Evolutionary conservation across 30 jellyfish, hydroid and myxozoan species (phyloP), one percentile per base, ranked within the genome.

Genomic region (Cassiopea andromeda): DNA sequence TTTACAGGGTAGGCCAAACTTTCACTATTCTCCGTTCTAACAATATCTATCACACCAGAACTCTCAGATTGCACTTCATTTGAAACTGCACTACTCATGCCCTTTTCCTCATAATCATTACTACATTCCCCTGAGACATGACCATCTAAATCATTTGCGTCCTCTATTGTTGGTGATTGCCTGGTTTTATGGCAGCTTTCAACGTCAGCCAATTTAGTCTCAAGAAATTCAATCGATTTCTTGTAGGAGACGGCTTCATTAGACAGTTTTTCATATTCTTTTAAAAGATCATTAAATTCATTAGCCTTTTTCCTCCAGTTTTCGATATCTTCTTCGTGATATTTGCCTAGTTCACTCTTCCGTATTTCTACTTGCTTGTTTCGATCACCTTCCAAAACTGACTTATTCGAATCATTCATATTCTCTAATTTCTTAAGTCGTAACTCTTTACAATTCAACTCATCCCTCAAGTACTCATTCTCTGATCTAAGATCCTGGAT

Each of bases 401-500:
- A 45, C 4, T 44, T 45, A 7, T 43, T 78, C 45, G 49, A 60
- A 44, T 44, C 89, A 17, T 19, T 50, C 17, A 16, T 2, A 18
- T 61, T 59, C 78, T 83, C 83, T 16, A 17, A 7, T 80, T 83
- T 58, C 84, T 72, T 78, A 50, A 48, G 77, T 44, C 50, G 48
- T 46, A 69, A 18, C 44, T 69, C 78, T 69, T 57, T 83, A n/a
- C 68, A 71, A 50, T 78, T 59, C 69, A 87, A 19, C 78, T 87
- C 94, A 18, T 87, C 88, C 46, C 94, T 70, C n/a, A 87, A 90
- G 57, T 54, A 79, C 15, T 48, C 86, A 54, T 78, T 87, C 72
- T 87, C 94, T 2, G 84, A 64, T 64, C 90, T 77, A 1, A 87
- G 80, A 60, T 87, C 94, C 45, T 87, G 85, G 27, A 78, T 78